Evolutionary conservation across 1,140 invertebrate genomes (phyloP), one percentile per base, ranked within the genome.

Genomic region (Plutomurus gul): DNA sequence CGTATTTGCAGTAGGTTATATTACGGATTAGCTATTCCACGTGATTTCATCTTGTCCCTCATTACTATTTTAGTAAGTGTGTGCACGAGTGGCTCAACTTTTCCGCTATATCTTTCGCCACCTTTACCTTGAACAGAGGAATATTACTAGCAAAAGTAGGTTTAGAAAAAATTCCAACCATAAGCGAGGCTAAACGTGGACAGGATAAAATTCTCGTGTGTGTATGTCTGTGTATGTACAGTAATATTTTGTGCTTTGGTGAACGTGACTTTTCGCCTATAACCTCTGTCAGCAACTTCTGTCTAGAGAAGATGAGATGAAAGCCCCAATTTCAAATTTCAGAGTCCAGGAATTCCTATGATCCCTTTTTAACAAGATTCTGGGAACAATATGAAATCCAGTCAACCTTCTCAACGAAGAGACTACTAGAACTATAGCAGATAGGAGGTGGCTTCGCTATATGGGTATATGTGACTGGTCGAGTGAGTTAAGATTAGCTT

Each of bases 331-430:
- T 65, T 65, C 27, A 30, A 65, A 51, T 51, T 51, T 51, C 47
- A 51, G 47, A 65, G 56, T 65, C 56, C 56, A 65, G 56, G 56
- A 65, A 65, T 65, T 65, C 56, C 56, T 65, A 65, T 65, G 56
- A 65, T 65, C 56, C 56, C 36, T 65, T 65, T 65, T 65, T 65
- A 65, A 65, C 56, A 65, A 65, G 56, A 65, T 65, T 65, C 56
- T 65, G 56, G 36, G 56, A 65, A 65, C 30, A 65, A 65, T 65
- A 65, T 65, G 25, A 65, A 65, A 65, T 65, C 56, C 36, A 27
- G 56, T n/a, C 30, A 33, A 33, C n/a, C 36, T 65, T n/a, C 25
- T 7, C 56, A 33, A 18, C 13, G 27, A 56, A 11, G 16, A 27
- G 51, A 22, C 51, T 56, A 4, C 51, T 43, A 16, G n/a, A 30